Conservation (phyloP, 2,888 invertebrate genomes). For the Sinohyriopsis cumingii region DNA sequence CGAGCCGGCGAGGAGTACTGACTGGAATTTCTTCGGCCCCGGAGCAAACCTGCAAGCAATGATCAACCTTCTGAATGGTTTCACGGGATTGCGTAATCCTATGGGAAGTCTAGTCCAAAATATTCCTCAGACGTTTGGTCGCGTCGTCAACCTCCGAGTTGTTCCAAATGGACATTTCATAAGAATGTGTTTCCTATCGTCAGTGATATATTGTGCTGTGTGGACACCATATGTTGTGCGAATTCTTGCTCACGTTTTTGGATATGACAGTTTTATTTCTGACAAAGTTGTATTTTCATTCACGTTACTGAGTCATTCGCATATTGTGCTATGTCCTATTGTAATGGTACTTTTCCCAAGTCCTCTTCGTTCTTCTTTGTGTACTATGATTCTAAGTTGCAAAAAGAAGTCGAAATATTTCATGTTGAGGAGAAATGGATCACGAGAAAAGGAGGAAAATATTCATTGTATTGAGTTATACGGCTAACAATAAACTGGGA, state of each 20-base stretch:
- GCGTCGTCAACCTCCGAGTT: constrained; percentile 57
- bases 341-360: constrained; percentile 48
- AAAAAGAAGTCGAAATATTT: too few species aligned
- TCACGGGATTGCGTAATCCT: constrained; percentile 48
- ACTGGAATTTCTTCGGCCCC: constrained; percentile 67
- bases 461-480: too few species aligned
- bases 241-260: constrained; percentile 56
- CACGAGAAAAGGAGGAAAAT: too few species aligned
- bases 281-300: constrained; percentile 46
- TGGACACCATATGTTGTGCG: constrained; percentile 63
- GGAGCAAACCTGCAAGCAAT: constrained; percentile 63
- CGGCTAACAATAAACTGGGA: too few species aligned
- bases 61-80: constrained; percentile 62
- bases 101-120: constrained; percentile 44
- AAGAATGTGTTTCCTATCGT: constrained; percentile 57
- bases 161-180: constrained; percentile 62
- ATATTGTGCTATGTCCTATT: constrained; percentile 60
- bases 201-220: constrained; percentile 45
- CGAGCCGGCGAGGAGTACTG: constrained; percentile 60
- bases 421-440: too few species aligned
- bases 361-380: constrained; percentile 28
- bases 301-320: constrained; percentile 59
- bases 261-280: constrained; percentile 27
- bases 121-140: constrained; percentile 45
- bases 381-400: too few species aligned